Percentiles rank a stretch among this genome's conserved stretches.
Evolutionary conservation across 1,140 invertebrate genomes (phyloP).

Genomic region (Orchestia grillus): DNA sequence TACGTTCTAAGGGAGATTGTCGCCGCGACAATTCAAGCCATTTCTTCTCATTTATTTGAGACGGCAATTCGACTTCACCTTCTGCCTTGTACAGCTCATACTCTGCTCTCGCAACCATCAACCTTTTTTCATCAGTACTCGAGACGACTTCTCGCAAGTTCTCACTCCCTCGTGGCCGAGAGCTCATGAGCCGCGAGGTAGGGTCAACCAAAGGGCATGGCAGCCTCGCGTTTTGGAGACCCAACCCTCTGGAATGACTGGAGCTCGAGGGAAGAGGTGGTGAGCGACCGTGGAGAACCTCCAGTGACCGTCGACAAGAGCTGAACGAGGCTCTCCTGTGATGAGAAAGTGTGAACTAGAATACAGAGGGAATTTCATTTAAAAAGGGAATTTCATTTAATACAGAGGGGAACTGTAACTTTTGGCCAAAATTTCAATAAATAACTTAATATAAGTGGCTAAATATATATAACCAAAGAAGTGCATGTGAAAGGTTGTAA

Average conservation of each 20-base stretch:
- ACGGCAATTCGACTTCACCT: background rate
- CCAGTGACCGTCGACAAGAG: background rate
- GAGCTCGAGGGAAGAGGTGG: background rate
- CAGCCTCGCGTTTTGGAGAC: background rate
- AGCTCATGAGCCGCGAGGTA: background rate
- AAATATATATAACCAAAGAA: too few relatives aligned
- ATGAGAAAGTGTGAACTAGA: background rate
- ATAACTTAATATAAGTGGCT: too few relatives aligned
- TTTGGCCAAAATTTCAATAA: too few relatives aligned
- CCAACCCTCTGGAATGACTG: background rate
- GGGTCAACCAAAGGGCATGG: background rate
- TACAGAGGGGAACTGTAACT: too few relatives aligned
- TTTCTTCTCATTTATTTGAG: background rate
- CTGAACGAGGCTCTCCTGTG: background rate
- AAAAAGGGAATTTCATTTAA: background rate
- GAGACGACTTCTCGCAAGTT: background rate
- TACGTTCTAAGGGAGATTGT: background rate
- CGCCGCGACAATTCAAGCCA: background rate
- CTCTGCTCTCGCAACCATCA: background rate
- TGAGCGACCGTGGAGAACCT: background rate
- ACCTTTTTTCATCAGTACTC: background rate
- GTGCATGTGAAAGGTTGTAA: too few relatives aligned
- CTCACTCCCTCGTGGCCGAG: background rate
- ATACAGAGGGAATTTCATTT: background rate
- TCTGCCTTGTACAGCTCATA: slow-evolving; percentile 38